phyloP scores from a whole-genome alignment of 1,140 invertebrate genomes.

The Listronotus bonariensis region DNA sequence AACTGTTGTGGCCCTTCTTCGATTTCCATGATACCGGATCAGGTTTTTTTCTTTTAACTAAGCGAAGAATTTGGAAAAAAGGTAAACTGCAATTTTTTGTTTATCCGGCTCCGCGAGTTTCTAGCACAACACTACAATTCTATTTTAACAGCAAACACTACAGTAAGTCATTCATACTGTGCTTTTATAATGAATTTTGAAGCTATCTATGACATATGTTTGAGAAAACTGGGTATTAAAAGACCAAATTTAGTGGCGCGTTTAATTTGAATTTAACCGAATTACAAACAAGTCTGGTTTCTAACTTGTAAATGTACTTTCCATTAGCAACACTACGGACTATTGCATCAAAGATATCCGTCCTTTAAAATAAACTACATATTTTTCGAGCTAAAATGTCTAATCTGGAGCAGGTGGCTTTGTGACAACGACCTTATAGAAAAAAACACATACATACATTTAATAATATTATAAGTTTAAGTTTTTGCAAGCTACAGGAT shows the following conservation, averaged over 20 bases:
- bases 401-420: no score
- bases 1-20: conserved; percentile 69
- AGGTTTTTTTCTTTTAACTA: conserved; percentile 76
- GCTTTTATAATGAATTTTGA: conserved; percentile 54
- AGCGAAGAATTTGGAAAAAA: conserved; percentile 75
- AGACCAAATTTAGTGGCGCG: conserved; percentile 66
- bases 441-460: no score
- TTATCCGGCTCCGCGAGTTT: conserved; percentile 77
- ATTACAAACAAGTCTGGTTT: no score
- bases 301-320: no score
- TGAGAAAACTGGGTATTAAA: conserved; percentile 64
- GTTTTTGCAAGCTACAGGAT: no score
- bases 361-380: no score
- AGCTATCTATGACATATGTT: conserved; percentile 74
- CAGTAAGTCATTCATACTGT: conserved; percentile 65
- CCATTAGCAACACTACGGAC: no score
- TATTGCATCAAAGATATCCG: no score
- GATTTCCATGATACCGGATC: conserved; percentile 89
- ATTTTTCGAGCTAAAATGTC: no score
- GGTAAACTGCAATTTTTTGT: conserved; percentile 78
- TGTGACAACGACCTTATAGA: no score
- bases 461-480: no score
- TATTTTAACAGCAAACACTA: conserved; percentile 66
- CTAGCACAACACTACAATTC: conserved; percentile 76
- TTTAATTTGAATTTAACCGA: no score